Evolutionary conservation across 2,797 vertebrate genomes (phyloP), one percentile per base, ranked within the genome.

Genomic region (Poeciliopsis presidionis): DNA sequence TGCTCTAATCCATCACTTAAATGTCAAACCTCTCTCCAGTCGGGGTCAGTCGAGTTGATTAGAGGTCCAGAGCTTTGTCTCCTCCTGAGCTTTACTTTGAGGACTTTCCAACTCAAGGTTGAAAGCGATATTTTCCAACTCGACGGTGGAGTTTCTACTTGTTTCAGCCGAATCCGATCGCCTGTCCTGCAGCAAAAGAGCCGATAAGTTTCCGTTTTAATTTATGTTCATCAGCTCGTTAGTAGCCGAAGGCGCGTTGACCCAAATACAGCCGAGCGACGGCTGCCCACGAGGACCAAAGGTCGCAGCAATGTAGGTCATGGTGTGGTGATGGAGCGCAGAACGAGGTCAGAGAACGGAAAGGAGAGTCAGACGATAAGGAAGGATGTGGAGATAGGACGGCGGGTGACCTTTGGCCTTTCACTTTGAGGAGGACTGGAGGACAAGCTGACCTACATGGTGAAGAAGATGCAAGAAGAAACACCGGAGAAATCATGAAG

Each of bases 1-100:
- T 61, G 84, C 76, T 87, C 82, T 88, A 90, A 93, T 93, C 88
- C 88, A 92, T 93, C 91, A 91, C 85, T 85, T 83, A 80, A 85
- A 88, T 90, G 91, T 90, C 90, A 92, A 76, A 84, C 7, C 63
- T 86, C 79, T 84, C 76, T 59, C 67, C 75, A 47, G 61, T 87
- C 77, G 33, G 80, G 89, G 88, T 89, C 88, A 84, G 81, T 73
- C 79, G 75, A 89, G 89, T 92, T 79, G 87, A 91, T 91, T 77
- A 81, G 83, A 89, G 84, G 88, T 91, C 82, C 74, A 51, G 76
- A 81, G 85, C 84, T 90, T 84, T 36, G 84, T 74, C 88, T 85
- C 82, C 74, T 70, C 1, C 85, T 72, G 81, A 87, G 81, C 79
- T 84, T 86, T 76, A 78, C 84, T 89, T 84, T 84, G 67, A 92